Evolutionary conservation across 2,888 invertebrate species (phyloP).

Genomic region (Dysmachus trigonus): DNA sequence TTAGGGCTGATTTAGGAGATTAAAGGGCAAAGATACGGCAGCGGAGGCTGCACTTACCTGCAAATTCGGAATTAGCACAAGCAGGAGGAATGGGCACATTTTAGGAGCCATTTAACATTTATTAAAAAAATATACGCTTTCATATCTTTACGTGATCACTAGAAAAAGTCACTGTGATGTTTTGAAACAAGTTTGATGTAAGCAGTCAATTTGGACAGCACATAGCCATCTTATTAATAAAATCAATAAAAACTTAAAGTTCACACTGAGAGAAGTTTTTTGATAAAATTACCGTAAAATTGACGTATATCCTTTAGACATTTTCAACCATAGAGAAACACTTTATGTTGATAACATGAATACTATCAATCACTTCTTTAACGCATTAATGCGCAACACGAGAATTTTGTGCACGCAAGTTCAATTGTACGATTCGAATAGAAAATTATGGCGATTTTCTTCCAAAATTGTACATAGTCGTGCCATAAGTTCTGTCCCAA

Average conservation of each 20-base stretch:
- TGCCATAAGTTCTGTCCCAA: too few species aligned
- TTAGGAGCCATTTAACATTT: not conserved
- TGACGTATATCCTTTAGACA: too few species aligned
- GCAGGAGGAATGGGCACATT: not conserved
- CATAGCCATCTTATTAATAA: not conserved
- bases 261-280: too few species aligned
- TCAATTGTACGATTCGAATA: too few species aligned
- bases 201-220: not conserved
- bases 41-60: not conserved
- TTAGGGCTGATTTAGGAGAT: not conserved
- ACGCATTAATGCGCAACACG: too few species aligned
- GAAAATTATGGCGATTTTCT: too few species aligned
- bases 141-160: not conserved
- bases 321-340: too few species aligned
- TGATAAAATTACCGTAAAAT: too few species aligned
- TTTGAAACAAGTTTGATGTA: not conserved
- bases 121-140: not conserved
- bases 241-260: not conserved
- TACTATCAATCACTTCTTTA: too few species aligned
- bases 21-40: not conserved
- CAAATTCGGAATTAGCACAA: not conserved
- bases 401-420: too few species aligned
- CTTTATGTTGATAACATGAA: too few species aligned
- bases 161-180: not conserved
- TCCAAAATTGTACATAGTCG: too few species aligned